Percentiles rank a stretch among this genome's conserved stretches.
Evolutionary conservation across 2,888 invertebrate genomes (phyloP).

Genomic region (Conops quadrifasciatus): DNA sequence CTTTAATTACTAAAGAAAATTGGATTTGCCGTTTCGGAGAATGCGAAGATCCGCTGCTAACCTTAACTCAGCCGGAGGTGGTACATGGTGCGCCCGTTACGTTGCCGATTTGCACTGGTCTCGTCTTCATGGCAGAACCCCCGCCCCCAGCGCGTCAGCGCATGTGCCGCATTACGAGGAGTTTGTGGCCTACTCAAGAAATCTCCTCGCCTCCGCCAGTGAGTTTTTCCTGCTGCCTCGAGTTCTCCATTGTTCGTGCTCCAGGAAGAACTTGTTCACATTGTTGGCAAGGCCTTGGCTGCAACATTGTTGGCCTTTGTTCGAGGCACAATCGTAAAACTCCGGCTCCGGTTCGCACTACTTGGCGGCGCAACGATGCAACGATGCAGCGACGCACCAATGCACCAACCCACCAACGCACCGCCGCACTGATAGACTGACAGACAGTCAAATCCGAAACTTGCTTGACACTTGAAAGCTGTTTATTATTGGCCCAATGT

Average conservation of each 20-base stretch:
- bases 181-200: background rate
- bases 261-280: conserved; percentile 28
- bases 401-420: background rate
- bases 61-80: background rate
- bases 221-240: conserved; percentile 2
- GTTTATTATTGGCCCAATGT: conserved; percentile 20
- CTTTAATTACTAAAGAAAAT: conserved; percentile 31
- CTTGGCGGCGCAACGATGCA: background rate
- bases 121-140: background rate
- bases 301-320: conserved; percentile 35
- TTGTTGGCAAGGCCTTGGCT: conserved; percentile 14
- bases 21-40: conserved; percentile 21
- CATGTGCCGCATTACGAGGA: background rate
- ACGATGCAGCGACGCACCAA: background rate
- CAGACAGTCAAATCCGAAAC: background rate
- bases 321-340: conserved; percentile 39
- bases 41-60: conserved; percentile 10
- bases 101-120: background rate
- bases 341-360: background rate
- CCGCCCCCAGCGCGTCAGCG: background rate
- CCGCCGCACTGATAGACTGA: background rate
- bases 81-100: background rate
- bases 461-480: conserved; percentile 24
- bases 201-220: background rate
- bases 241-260: conserved; percentile 17